Conservation (phyloP, 2,888 invertebrate species). For the Polia nebulosa region DNA sequence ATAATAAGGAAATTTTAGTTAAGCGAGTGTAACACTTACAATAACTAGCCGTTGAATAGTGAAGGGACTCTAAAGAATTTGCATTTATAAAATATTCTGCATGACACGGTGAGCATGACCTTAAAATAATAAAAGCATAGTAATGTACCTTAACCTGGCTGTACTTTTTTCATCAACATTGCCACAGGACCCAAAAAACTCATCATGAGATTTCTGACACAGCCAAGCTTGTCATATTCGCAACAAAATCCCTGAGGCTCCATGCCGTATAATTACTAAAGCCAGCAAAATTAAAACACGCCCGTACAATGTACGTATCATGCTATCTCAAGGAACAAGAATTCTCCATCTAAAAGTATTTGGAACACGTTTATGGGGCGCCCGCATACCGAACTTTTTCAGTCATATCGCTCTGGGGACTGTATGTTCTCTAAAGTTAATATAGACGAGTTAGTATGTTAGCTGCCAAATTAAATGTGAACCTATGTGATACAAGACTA, state of each 20-base stretch:
- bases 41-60: not conserved
- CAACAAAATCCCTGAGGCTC: slow-evolving; percentile 45
- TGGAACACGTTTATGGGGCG: slow-evolving; percentile 37
- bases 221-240: slow-evolving; percentile 21
- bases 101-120: not conserved
- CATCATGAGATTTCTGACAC: slow-evolving; percentile 34
- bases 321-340: slow-evolving; percentile 54
- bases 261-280: slow-evolving; percentile 41
- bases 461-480: slow-evolving; percentile 46
- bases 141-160: not conserved
- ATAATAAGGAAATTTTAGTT: no score
- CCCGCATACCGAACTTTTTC: slow-evolving; percentile 64
- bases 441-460: slow-evolving; percentile 52
- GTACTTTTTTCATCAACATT: not conserved
- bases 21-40: no score
- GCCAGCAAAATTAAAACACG: slow-evolving; percentile 45
- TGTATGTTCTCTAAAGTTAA: slow-evolving; percentile 58
- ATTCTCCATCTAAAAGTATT: slow-evolving; percentile 51
- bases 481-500: slow-evolving; percentile 15
- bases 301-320: slow-evolving; percentile 17
- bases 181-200: slow-evolving; percentile 4
- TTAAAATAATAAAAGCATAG: not conserved
- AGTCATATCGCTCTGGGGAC: slow-evolving; percentile 43
- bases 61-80: not conserved
- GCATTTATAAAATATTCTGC: not conserved